These are phyloP conservation scores for Nasonia vitripennis DNA, from an alignment of 1,140 invertebrate species.

Conservation along the genomic window DNA sequence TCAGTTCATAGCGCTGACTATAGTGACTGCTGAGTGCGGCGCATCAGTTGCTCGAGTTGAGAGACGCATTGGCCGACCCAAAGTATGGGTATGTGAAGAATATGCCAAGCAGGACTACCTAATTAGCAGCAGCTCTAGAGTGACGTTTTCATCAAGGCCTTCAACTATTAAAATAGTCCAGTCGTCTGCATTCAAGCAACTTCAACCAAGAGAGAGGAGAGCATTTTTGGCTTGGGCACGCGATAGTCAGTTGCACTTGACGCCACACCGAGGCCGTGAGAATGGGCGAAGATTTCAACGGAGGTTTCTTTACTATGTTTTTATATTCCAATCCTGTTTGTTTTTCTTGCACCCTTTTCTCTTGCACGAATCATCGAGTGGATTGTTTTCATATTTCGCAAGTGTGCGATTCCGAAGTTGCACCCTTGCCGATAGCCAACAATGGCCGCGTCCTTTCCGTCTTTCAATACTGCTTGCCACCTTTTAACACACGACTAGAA, in stretches of 20 bases:
- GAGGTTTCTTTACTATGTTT: constrained; percentile 60
- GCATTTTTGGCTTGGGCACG: neutral
- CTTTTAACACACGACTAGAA: neutral
- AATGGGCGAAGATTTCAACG: constrained; percentile 73
- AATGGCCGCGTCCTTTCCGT: constrained; percentile 20
- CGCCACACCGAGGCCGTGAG: constrained; percentile 23
- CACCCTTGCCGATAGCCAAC: neutral
- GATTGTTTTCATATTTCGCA: too few species aligned
- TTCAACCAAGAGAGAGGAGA: neutral
- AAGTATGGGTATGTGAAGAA: too few species aligned
- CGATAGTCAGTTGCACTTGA: neutral
- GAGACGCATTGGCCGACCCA: too few species aligned
- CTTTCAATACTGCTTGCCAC: neutral
- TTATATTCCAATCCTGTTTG: neutral
- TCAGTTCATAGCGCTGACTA: too few species aligned
- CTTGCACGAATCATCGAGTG: neutral
- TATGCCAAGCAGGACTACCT: too few species aligned
- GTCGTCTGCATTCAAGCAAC: neutral
- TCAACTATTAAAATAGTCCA: too few species aligned
- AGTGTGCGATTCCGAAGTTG: neutral
- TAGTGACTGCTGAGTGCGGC: too few species aligned
- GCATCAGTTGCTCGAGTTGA: too few species aligned
- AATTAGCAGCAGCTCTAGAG: too few species aligned
- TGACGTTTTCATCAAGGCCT: too few species aligned
- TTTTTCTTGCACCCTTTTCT: neutral